phyloP scores from a whole-genome alignment of 1,140 invertebrate species.

The Drosophila seguyi region DNA sequence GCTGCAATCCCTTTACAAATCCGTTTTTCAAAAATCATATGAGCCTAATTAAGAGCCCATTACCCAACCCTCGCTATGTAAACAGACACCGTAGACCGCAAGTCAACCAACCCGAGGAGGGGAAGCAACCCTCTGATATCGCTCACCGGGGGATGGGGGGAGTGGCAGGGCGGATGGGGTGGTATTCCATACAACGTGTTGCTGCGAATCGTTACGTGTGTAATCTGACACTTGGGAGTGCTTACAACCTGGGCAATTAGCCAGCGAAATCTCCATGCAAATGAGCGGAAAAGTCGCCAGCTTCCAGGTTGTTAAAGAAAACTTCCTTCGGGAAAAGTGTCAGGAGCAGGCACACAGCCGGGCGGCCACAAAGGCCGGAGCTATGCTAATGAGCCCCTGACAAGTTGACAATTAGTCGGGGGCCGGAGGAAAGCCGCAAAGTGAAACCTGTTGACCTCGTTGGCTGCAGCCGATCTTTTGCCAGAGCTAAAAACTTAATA shows the following conservation, averaged over 20 bases:
- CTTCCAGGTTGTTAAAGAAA: conserved; percentile 33
- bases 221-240: conserved; percentile 66
- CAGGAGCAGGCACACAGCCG: conserved; percentile 49
- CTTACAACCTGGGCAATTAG: conserved; percentile 68
- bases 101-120: conserved; percentile 46
- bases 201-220: conserved; percentile 52
- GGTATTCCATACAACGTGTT: conserved; percentile 34
- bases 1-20: conserved; percentile 31
- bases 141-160: conserved; percentile 11
- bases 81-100: conserved; percentile 74
- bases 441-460: conserved; percentile 59
- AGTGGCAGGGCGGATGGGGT: conserved; percentile 14
- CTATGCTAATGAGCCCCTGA: conserved; percentile 68
- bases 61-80: conserved; percentile 64
- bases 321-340: conserved; percentile 54
- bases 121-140: conserved; percentile 25
- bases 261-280: conserved; percentile 56
- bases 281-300: conserved; percentile 46
- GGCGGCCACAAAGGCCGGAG: conserved; percentile 22
- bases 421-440: conserved; percentile 61
- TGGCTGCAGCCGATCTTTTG: conserved; percentile 35
- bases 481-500: conserved; percentile 58
- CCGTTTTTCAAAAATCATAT: conserved; percentile 58
- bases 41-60: conserved; percentile 82
- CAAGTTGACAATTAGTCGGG: conserved; percentile 58